phyloP scores from a whole-genome alignment of 2,888 invertebrate species.

The Disparrhopalites patrizii region DNA sequence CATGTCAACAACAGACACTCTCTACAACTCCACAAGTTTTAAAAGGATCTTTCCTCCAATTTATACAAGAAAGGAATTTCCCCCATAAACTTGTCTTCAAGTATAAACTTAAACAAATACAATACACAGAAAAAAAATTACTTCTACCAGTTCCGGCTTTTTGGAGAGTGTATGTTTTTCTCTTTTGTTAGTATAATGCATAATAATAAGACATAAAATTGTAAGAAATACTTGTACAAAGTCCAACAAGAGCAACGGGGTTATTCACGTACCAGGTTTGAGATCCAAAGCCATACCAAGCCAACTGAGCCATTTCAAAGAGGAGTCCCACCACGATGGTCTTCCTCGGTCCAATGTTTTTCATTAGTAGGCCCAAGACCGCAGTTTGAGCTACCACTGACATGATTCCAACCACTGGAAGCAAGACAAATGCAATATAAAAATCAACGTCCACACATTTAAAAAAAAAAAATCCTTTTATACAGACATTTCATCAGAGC shows the following conservation, averaged over 20 bases:
- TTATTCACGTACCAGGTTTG: conserved; percentile 83
- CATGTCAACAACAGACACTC: too few relatives aligned
- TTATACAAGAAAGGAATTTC: too few relatives aligned
- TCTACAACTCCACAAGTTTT: too few relatives aligned
- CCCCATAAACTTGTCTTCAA: too few relatives aligned
- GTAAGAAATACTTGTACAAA: background rate
- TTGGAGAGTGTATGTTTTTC: too few relatives aligned
- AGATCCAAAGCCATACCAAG: conserved; percentile 96
- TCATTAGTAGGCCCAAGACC: conserved; percentile 74
- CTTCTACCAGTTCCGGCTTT: too few relatives aligned
- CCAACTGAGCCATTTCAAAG: conserved; percentile 93
- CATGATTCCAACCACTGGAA: conserved; percentile 44
- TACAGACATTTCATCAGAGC: background rate
- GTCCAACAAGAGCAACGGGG: too few relatives aligned
- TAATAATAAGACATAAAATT: background rate
- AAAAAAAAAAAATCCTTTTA: background rate
- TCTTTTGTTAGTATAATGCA: background rate
- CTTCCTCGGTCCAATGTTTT: conserved; percentile 86
- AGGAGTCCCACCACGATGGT: conserved; percentile 95
- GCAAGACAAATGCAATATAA: background rate
- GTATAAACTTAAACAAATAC: too few relatives aligned
- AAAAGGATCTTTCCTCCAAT: too few relatives aligned
- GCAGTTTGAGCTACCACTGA: conserved; percentile 90
- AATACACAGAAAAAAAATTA: too few relatives aligned
- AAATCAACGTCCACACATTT: background rate